These are phyloP conservation scores for Lissocephala sabroskyi DNA, from an alignment of 2,888 invertebrate species.

Conservation along the genomic window DNA sequence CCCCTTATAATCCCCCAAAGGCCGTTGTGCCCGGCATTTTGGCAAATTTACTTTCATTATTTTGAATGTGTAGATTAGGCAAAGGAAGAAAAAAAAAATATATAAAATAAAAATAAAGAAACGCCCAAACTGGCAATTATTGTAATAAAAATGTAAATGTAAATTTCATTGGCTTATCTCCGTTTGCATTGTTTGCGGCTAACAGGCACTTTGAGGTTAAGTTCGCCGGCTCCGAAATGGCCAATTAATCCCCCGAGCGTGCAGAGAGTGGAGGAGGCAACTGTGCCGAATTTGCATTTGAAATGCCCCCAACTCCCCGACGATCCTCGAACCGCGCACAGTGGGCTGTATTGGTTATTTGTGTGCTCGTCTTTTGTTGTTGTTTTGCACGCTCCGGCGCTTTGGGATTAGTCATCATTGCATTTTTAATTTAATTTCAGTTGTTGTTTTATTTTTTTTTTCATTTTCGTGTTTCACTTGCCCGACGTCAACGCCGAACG, in stretches of 20 bases:
- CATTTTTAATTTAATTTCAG: slow-evolving; percentile 39
- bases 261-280: too few species aligned
- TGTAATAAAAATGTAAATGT: slow-evolving; percentile 52
- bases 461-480: slow-evolving; percentile 37
- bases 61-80: too few species aligned
- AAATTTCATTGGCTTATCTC: slow-evolving; percentile 45
- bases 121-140: slow-evolving; percentile 35
- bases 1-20: slow-evolving; percentile 3
- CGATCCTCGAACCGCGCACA: too few species aligned
- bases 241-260: too few species aligned
- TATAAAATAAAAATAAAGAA: not conserved
- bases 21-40: not conserved
- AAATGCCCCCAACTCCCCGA: too few species aligned
- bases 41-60: too few species aligned
- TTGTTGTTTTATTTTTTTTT: slow-evolving; percentile 14
- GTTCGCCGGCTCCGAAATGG: too few species aligned
- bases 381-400: not conserved
- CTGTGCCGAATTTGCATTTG: too few species aligned
- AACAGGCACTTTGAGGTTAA: too few species aligned
- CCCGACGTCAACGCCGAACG: slow-evolving; percentile 60
- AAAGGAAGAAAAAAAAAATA: not conserved
- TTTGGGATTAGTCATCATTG: slow-evolving; percentile 16
- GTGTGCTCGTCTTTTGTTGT: not conserved
- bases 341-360: too few species aligned
- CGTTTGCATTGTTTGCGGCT: too few species aligned